Conservation (phyloP, 2,888 invertebrate genomes). For the Hypsopygia costalis region DNA sequence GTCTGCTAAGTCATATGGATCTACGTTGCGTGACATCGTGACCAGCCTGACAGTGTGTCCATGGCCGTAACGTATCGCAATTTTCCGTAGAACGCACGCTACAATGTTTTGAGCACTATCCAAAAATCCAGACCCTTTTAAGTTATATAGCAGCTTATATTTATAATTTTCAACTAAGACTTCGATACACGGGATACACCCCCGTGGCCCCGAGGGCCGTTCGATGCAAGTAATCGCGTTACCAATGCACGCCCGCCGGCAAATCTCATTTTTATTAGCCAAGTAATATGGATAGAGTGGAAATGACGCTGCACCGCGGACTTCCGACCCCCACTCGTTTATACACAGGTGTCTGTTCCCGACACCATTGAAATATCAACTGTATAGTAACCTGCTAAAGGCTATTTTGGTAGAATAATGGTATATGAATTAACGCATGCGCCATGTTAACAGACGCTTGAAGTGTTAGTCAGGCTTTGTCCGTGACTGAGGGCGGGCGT, state of each 20-base stretch:
- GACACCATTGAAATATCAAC: neutral
- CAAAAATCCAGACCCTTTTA: too few species aligned
- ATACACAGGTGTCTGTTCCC: conserved; percentile 63
- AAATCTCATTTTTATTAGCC: conserved; percentile 75
- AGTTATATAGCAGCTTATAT: too few species aligned
- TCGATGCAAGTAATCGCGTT: conserved; percentile 42
- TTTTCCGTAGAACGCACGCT: too few species aligned
- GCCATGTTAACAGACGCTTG: conserved; percentile 29
- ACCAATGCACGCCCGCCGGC: conserved; percentile 34
- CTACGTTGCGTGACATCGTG: too few species aligned
- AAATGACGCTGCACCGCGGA: conserved; percentile 76
- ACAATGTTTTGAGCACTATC: too few species aligned
- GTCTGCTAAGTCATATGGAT: too few species aligned
- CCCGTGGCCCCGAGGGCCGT: conserved; percentile 23
- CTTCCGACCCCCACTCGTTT: conserved; percentile 66
- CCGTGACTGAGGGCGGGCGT: conserved; percentile 35
- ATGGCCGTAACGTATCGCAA: too few species aligned
- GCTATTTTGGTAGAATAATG: too few species aligned
- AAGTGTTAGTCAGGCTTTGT: conserved; percentile 53
- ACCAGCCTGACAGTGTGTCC: too few species aligned
- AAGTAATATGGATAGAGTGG: conserved; percentile 71
- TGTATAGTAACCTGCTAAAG: too few species aligned
- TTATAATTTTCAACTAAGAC: too few species aligned
- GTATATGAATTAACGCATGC: neutral
- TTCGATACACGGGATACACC: conserved; percentile 2